Evolutionary conservation across 2,888 invertebrate species (phyloP).

Genomic region (Acleris emargana): DNA sequence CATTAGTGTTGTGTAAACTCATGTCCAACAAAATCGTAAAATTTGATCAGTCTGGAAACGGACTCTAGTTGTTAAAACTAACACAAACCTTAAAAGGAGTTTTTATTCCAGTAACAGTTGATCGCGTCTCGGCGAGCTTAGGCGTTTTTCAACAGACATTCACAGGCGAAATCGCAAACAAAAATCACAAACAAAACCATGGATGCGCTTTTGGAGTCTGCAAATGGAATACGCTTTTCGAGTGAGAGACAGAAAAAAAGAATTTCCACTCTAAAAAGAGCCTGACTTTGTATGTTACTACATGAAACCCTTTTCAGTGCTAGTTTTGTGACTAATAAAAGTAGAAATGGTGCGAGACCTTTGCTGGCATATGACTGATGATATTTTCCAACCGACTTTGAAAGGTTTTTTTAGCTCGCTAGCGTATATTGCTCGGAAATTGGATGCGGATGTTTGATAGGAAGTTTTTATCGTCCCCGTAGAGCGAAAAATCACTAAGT

Average conservation of each 20-base stretch:
- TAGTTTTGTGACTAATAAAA: slow-evolving; percentile 8
- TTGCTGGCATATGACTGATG: slow-evolving; percentile 13
- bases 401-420: neutral
- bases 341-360: slow-evolving; percentile 8
- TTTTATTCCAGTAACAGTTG: neutral
- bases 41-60: too few relatives aligned
- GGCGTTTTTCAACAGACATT: neutral
- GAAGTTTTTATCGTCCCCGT: too few relatives aligned
- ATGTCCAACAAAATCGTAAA: too few relatives aligned
- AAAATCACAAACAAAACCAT: slow-evolving; percentile 42
- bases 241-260: slow-evolving; percentile 3
- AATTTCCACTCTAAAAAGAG: slow-evolving; percentile 14
- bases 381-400: slow-evolving; percentile 7
- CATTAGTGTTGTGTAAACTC: too few relatives aligned
- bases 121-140: neutral
- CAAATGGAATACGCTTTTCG: slow-evolving; percentile 44
- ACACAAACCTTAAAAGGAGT: neutral
- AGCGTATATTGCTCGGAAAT: too few relatives aligned
- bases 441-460: too few relatives aligned
- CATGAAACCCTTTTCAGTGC: slow-evolving; percentile 16
- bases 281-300: slow-evolving; percentile 29
- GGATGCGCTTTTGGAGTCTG: slow-evolving; percentile 47
- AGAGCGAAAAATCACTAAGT: too few relatives aligned
- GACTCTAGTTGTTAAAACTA: neutral
- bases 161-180: slow-evolving; percentile 7